Percentiles rank a stretch among this genome's conserved stretches.
Evolutionary conservation across 2,797 vertebrate genomes (phyloP).

Genomic region (Micromesistius poutassou): DNA sequence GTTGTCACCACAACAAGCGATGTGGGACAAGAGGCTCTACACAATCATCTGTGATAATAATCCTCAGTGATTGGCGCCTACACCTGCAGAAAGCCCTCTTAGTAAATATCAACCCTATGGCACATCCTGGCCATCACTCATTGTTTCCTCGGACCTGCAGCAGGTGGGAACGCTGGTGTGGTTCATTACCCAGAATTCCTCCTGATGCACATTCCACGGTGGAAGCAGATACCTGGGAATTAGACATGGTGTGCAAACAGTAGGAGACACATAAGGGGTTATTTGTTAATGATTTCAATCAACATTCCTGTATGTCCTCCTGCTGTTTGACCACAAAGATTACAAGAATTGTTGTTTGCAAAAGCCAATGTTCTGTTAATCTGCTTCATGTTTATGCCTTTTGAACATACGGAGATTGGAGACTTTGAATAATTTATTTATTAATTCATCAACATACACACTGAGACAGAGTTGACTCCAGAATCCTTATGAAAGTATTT

Average conservation of each 20-base stretch:
- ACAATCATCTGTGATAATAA: neutral
- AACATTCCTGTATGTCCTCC: neutral
- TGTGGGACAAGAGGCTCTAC: neutral
- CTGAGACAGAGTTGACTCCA: neutral
- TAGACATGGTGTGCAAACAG: neutral
- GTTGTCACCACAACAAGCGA: neutral
- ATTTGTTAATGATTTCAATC: neutral
- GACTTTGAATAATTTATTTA: neutral
- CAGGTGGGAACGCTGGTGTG: neutral
- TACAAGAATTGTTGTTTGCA: neutral
- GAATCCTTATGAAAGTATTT: neutral
- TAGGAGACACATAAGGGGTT: neutral
- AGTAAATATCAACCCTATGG: neutral
- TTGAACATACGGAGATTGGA: neutral
- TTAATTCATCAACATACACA: neutral
- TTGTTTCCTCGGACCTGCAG: neutral
- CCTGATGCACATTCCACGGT: neutral
- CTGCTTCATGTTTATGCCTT: neutral
- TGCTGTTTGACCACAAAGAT: neutral
- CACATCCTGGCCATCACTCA: neutral
- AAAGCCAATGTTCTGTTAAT: neutral
- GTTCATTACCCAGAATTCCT: neutral
- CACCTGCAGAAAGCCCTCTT: neutral
- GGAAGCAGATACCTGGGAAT: neutral
- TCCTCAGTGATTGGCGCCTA: neutral